These are phyloP conservation scores for Nematostella vectensis DNA, from an alignment of 92 coral and sea anemone genomes.

Conservation along the genomic window DNA sequence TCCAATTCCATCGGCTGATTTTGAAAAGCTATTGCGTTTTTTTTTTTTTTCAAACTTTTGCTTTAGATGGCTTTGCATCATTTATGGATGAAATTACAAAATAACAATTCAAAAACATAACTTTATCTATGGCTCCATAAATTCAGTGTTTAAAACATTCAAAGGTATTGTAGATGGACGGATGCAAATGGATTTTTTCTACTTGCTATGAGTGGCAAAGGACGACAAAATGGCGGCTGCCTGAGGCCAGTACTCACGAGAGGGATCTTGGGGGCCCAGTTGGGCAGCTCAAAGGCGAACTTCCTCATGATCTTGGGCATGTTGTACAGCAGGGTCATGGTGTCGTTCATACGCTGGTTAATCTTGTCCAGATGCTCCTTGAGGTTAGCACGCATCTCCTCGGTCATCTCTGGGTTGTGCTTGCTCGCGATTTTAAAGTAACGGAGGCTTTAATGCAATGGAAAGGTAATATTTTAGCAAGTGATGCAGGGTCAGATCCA, in stretches of 20 bases:
- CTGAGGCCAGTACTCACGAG: constrained; percentile 65
- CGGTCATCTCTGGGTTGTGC: constrained; percentile 46
- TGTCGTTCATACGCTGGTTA: constrained; percentile 63
- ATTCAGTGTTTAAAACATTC: no score
- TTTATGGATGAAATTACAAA: no score
- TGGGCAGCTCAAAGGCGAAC: constrained; percentile 55
- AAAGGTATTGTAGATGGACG: no score
- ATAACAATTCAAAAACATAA: no score
- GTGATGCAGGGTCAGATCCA: not conserved
- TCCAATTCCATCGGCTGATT: no score
- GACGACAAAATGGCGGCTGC: no score
- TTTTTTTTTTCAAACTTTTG: no score
- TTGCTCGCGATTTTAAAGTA: constrained; percentile 52
- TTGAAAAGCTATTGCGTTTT: no score
- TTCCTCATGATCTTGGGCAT: constrained; percentile 68
- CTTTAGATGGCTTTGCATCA: no score
- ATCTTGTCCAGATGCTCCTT: constrained; percentile 49
- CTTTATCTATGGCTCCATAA: no score
- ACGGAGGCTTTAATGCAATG: constrained; percentile 33
- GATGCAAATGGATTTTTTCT: no score
- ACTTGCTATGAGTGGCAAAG: no score
- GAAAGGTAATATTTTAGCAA: not conserved
- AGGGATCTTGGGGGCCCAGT: constrained; percentile 71
- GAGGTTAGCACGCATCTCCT: constrained; percentile 40
- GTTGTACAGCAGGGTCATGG: constrained; percentile 74